A percentile compares a stretch with the other conserved stretches of the same genome.
These are phyloP conservation scores for Gadus chalcogrammus DNA, from an alignment of 2,113 vertebrate genomes.

Conservation along the genomic window DNA sequence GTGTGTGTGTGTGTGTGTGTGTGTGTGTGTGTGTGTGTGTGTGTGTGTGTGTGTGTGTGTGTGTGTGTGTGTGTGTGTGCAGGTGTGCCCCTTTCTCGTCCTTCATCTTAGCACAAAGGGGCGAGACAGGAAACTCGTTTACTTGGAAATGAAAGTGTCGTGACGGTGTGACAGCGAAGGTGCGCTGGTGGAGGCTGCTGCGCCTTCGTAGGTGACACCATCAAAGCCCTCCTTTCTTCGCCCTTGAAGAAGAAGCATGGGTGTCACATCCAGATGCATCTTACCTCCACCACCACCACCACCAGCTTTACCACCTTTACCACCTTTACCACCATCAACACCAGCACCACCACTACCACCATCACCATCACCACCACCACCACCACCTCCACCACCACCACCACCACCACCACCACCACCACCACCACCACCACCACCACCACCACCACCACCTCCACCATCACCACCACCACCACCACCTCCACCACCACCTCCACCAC, in stretches of 20 bases:
- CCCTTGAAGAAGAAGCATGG: slow-evolving; percentile 64
- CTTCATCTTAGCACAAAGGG: slow-evolving; percentile 61
- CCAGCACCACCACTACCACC: too few species aligned
- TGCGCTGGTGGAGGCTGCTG: slow-evolving; percentile 11
- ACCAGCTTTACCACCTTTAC: too few species aligned
- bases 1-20: too few species aligned
- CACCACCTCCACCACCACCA: too few species aligned
- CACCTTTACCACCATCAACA: not conserved
- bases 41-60: not conserved
- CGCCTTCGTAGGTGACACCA: slow-evolving; percentile 62
- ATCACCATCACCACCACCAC: too few species aligned
- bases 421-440: not conserved
- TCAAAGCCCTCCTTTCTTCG: slow-evolving; percentile 72
- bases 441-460: too few species aligned
- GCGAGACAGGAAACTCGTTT: slow-evolving; percentile 68
- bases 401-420: not conserved
- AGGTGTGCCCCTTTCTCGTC: slow-evolving; percentile 10
- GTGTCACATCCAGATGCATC: slow-evolving; percentile 43
- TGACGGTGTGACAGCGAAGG: slow-evolving; percentile 56
- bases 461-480: too few species aligned
- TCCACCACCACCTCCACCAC: too few species aligned
- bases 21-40: too few species aligned
- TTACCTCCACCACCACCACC: not conserved
- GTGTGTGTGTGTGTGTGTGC: not conserved
- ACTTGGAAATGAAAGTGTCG: slow-evolving; percentile 62